phyloP scores from a whole-genome alignment of 2,888 invertebrate species.

The Acanthoscelides obtectus region DNA sequence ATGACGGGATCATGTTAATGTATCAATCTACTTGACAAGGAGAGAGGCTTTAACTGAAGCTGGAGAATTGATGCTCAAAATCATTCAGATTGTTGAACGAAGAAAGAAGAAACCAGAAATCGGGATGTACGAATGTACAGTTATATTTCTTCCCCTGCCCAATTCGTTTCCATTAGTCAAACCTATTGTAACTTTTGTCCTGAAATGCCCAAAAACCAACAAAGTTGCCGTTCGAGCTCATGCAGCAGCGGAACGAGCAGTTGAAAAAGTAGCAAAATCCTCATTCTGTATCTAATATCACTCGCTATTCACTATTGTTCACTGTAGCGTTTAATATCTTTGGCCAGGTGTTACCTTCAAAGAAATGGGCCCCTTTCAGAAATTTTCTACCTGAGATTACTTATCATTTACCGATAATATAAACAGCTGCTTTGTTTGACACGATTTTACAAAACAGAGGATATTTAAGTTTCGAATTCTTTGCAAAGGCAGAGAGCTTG shows the following conservation, averaged over 20 bases:
- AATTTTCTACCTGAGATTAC: constrained; percentile 36
- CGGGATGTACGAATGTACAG: no score
- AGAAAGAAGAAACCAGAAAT: no score
- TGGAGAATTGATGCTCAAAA: no score
- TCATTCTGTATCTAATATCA: constrained; percentile 16
- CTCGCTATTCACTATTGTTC: constrained; percentile 23
- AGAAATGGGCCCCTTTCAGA: constrained; percentile 20
- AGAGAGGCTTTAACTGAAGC: no score
- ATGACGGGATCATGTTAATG: no score
- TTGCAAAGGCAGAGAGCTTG: not conserved
- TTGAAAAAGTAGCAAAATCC: constrained; percentile 5
- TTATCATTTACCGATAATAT: constrained; percentile 38
- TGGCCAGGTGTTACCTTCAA: constrained; percentile 27
- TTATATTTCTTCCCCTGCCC: no score
- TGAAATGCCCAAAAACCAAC: not conserved
- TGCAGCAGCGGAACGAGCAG: not conserved
- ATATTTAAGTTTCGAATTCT: constrained; percentile 12
- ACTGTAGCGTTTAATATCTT: constrained; percentile 25
- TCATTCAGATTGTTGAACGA: no score
- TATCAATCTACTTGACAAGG: no score
- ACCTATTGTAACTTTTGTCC: not conserved
- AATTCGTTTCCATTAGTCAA: no score
- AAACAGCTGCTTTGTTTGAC: constrained; percentile 41
- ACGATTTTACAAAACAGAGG: constrained; percentile 31
- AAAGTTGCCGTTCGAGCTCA: not conserved